Base-by-base conservation (phyloP, 2,113 vertebrate genomes). In the Girardinichthys multiradiatus region DNA sequence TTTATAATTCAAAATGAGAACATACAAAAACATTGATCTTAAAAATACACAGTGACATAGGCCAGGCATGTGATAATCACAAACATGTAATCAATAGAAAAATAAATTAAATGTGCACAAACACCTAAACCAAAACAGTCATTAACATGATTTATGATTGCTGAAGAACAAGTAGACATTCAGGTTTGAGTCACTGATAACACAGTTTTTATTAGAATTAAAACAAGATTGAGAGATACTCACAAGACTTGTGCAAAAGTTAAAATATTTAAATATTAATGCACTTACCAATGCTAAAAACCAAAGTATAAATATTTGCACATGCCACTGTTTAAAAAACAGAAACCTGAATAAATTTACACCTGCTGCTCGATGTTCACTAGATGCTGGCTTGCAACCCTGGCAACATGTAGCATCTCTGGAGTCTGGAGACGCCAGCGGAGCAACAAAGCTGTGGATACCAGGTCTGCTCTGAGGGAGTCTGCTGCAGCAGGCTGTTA, bases 171-270 rank as follows among this genome's bases (percentile, higher is more conserved):
- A 24, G 64, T 9, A 33, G 35, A 19, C 9, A 35, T 64, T 14
- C 10, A 62, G 65, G 70, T 31, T 13, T 58, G 35, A 59, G 12
- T 51, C 6, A 27, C 57, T 12, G 57, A 67, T 75, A 30, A 33
- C 69, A 68, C 7, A 15, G 17, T 67, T 61, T 69, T 68, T 51
- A 72, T 59, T n/a, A 26, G 48, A 76, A 67, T 65, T 1, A 30
- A n/a, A 62, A 59, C 76, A n/a, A 77, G 79, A 76, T 21, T 33
- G 10, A 29, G 29, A 37, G 42, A 59, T 17, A 63, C 64, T 60
- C 68, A 68, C 8, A 57, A 75, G 64, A 76, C 35, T 69, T 59
- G 58, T 87, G 80, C 59, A 85, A 84, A 84, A 78, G 78, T 59
- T 61, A 39, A 75, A 85, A 79, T 77, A 15, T 51, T 64, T 72